Evolutionary conservation across 1,140 invertebrate genomes (phyloP), one percentile per base, ranked within the genome.

Genomic region (Zaprionus vittiger): DNA sequence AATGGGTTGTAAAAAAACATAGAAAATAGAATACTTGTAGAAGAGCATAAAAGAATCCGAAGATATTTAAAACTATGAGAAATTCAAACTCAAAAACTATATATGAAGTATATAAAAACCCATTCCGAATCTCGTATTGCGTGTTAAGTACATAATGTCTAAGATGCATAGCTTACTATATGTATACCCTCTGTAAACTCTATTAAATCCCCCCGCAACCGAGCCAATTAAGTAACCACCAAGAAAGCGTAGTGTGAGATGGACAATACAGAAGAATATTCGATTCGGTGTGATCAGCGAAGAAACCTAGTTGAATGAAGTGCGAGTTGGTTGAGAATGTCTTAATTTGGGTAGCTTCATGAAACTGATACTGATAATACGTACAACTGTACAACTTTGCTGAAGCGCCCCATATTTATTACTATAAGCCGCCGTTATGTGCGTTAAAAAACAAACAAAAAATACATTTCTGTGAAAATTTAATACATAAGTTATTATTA

Each of bases 381-480:
- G 12, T 57, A 20, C 20, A 20, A 20, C 20, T 20, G 38, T 20
- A 17, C 47, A n/a, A 57, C 38, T 26, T 26, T 28, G 17, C 20
- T 38, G 38, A 72, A 80, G 70, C 47, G 62, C 59, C 65, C 69
- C 62, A 38, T 76, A 73, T 77, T 80, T 66, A 73, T 60, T 74
- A 63, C 61, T 59, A 68, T 83, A 87, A 73, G 73, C 63, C 84
- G 77, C 73, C 83, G 34, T 69, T 71, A 83, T 73, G 78, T 81
- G 83, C 83, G 84, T 87, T 89, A 81, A 80, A 57, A 34, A 71
- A 81, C 69, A 28, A 75, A 73, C n/a, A 80, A 38, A 80, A 63
- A 73, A 20, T 78, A 63, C 52, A 70, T 66, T 82, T 91, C 87
- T 91, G 86, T 91, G 82, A 87, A 73, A 12, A 87, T 56, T 79